Evolutionary conservation across 2,888 invertebrate genomes (phyloP).

Genomic region (Rutpela maculata): DNA sequence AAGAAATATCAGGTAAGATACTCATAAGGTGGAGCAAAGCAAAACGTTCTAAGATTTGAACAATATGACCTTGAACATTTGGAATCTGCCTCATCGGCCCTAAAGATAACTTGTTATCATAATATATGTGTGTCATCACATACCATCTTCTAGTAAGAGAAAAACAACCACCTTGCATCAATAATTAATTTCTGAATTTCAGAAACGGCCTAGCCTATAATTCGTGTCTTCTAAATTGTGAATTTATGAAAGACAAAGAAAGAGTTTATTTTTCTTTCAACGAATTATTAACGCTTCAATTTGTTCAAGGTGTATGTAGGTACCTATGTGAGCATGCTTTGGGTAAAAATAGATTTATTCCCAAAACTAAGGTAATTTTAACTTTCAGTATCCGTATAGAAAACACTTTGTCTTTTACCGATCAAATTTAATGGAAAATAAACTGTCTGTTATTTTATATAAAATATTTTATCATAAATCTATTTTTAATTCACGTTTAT

Average conservation of each 20-base stretch:
- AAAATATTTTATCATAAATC: slow-evolving; percentile 1
- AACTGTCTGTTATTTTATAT: slow-evolving; percentile 15
- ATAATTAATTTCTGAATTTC: no score
- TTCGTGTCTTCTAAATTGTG: no score
- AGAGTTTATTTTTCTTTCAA: not conserved
- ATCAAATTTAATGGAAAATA: slow-evolving; percentile 18
- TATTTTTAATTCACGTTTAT: slow-evolving; percentile 9
- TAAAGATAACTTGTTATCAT: no score
- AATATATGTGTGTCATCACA: no score
- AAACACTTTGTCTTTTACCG: slow-evolving; percentile 4
- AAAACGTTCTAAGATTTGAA: no score
- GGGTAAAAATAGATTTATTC: not conserved
- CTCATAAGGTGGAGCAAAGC: no score
- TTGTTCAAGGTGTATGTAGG: not conserved
- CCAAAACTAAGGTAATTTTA: slow-evolving; percentile 6
- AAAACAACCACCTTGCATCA: no score
- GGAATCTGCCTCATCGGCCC: no score
- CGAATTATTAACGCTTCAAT: not conserved
- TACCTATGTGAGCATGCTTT: not conserved
- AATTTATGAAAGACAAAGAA: not conserved
- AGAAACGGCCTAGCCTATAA: no score
- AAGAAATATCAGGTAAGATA: no score
- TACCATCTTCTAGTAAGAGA: no score
- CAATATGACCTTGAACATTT: no score
- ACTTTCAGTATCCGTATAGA: slow-evolving; percentile 12